Evolutionary conservation across 2,888 invertebrate species (phyloP), one percentile per base, ranked within the genome.

Genomic region (Plemyria rubiginata): DNA sequence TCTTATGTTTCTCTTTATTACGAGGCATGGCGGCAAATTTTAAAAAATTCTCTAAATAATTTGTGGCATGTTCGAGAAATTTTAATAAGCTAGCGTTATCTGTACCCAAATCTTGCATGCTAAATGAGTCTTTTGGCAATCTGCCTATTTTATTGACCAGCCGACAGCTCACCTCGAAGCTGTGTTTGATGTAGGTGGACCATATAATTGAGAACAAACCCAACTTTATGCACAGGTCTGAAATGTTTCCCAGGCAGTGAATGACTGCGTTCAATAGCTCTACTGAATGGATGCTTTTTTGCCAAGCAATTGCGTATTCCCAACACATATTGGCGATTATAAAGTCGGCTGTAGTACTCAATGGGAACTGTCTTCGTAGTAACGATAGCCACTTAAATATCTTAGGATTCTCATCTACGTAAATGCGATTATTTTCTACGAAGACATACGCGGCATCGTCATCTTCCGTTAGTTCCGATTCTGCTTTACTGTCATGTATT

Each of bases 281-380:
- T 5, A 96, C 89, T 67, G 94, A 93, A 49, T 95, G 93, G 65
- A 95, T 93, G 70, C 96, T 94, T 82, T 96, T 97, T 79, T 97
- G 96, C 98, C 98, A 99, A 55, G 95, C 94, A 70, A 96, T 94
- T 57, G 97, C 95, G 81, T 97, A 98, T 84, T 98, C 98, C 98
- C 98, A 98, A 70, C 96, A 95, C 94, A 98, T 96, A 81, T 98
- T 97, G 12, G 96, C 95, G 53, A 98, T 91, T 45, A 99, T 89
- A 43, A 96, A 95, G 75, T 96, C 96, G 0, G 96, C 94, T 60
- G 96, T 95, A 57, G 98, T 93, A 82, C 98, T 98, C 71, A 97
- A 95, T 0, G 98, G 98, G 82, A 98, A 98, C 78, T 97, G 96
- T 49, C 94, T 93, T 53, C 95, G 95, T 61, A 97, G 84, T 28